A percentile compares a stretch with the other conserved stretches of the same genome.
phyloP scores from a whole-genome alignment of 2,113 vertebrate genomes.

The Phrynosoma blainvillii region DNA sequence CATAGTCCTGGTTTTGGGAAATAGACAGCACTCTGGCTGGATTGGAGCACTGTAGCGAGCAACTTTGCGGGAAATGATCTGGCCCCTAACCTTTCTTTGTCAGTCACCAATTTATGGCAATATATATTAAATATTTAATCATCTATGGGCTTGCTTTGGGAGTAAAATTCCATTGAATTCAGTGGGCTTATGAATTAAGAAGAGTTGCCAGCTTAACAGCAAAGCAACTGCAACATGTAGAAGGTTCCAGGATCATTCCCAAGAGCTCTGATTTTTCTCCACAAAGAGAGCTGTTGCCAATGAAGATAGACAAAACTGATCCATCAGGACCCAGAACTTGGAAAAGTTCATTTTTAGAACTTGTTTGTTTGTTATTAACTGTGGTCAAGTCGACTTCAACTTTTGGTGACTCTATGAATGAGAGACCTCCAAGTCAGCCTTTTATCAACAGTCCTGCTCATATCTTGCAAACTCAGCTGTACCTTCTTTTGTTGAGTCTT shows the following conservation, averaged over 20 bases:
- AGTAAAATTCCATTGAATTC: neutral
- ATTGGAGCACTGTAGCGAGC: neutral
- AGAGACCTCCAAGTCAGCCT: too few species aligned
- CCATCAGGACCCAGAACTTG: neutral
- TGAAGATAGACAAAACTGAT: neutral
- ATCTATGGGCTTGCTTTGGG: neutral
- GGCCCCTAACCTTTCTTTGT: neutral
- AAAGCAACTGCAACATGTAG: neutral
- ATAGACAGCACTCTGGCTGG: neutral
- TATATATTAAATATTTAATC: too few species aligned
- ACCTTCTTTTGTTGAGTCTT: too few species aligned
- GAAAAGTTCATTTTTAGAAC: too few species aligned
- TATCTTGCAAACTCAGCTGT: too few species aligned
- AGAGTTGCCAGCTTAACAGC: neutral
- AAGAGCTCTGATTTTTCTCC: neutral
- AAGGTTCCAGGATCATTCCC: neutral
- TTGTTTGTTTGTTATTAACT: too few species aligned
- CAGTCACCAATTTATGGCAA: neutral
- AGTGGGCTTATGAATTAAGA: neutral
- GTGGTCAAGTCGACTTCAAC: too few species aligned
- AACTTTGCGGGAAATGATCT: neutral
- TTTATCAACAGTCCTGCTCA: too few species aligned
- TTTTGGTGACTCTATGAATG: too few species aligned
- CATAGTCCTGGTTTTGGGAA: too few species aligned
- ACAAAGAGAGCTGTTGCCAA: neutral